A percentile compares a stretch with the other conserved stretches of the same genome.
These are phyloP conservation scores for Syngnathoides biaculeatus DNA, from an alignment of 2,113 vertebrate genomes.

Conservation along the genomic window DNA sequence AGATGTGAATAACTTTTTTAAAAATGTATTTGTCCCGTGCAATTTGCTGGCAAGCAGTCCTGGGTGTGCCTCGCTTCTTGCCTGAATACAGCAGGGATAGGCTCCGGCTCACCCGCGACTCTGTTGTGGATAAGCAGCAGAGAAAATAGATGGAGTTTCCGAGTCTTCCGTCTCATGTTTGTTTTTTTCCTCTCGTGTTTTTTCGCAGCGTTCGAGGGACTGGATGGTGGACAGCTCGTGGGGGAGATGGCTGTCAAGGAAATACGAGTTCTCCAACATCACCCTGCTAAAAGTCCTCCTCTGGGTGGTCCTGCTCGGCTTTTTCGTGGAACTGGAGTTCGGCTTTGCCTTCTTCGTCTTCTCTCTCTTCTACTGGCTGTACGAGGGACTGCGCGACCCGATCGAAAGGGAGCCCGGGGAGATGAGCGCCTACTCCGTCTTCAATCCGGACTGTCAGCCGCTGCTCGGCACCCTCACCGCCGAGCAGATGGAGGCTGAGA, in stretches of 20 bases:
- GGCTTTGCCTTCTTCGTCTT: constrained; percentile 84
- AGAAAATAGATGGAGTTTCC: no score
- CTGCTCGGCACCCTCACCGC: constrained; percentile 86
- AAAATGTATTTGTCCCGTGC: no score
- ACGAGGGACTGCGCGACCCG: constrained; percentile 80
- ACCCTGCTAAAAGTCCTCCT: constrained; percentile 82
- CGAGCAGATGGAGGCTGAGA: constrained; percentile 88
- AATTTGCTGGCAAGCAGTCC: no score
- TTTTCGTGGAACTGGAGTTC: constrained; percentile 86
- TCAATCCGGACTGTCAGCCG: constrained; percentile 88
- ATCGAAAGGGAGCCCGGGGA: constrained; percentile 75
- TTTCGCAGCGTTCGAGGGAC: constrained; percentile 46
- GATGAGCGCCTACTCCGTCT: constrained; percentile 91
- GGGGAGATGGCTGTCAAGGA: constrained; percentile 62
- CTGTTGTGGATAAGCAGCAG: no score
- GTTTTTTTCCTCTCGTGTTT: neutral
- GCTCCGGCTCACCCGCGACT: no score
- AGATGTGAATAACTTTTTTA: no score
- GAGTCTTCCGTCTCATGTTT: no score
- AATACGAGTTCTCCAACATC: constrained; percentile 62
- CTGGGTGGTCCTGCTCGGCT: constrained; percentile 85
- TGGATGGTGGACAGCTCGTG: constrained; percentile 62
- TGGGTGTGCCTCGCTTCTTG: no score
- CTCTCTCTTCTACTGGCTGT: constrained; percentile 92
- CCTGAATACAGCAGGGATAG: no score